These are phyloP conservation scores for Carpatolechia fugitivella DNA, from an alignment of 2,888 invertebrate species.

Conservation along the genomic window DNA sequence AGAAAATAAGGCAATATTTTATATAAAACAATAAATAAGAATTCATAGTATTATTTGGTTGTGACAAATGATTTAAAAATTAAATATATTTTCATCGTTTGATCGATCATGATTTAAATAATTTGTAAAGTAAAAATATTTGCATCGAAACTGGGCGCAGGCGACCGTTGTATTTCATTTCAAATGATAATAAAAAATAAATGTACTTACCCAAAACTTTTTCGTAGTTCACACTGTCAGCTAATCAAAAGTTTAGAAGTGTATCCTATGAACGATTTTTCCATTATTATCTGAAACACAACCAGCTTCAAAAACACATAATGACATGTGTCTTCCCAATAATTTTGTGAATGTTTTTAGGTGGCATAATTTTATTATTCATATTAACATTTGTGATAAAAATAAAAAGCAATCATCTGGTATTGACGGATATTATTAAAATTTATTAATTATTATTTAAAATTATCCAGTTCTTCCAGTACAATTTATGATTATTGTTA, in stretches of 20 bases:
- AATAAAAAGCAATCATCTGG: neutral
- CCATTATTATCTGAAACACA: too few relatives aligned
- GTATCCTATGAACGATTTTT: too few relatives aligned
- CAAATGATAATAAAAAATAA: too few relatives aligned
- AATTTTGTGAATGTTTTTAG: too few relatives aligned
- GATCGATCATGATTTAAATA: too few relatives aligned
- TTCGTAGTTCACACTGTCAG: too few relatives aligned
- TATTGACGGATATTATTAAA: neutral
- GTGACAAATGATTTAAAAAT: neutral
- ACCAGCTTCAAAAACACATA: neutral
- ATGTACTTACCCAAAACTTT: too few relatives aligned
- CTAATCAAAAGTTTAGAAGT: too few relatives aligned
- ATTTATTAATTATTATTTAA: neutral
- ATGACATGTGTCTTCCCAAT: neutral
- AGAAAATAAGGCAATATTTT: neutral
- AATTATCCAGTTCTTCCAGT: conserved; percentile 48
- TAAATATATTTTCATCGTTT: neutral
- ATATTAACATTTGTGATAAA: neutral
- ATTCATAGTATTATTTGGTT: conserved; percentile 3
- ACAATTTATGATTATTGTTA: conserved; percentile 35
- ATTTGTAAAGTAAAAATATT: too few relatives aligned
- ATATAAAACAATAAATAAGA: neutral
- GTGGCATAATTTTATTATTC: neutral
- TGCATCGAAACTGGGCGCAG: too few relatives aligned
- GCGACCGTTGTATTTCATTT: too few relatives aligned